Percentiles rank a stretch among this genome's conserved stretches.
phyloP scores from a whole-genome alignment of 2,113 vertebrate genomes.

The Vicugna pacos region DNA sequence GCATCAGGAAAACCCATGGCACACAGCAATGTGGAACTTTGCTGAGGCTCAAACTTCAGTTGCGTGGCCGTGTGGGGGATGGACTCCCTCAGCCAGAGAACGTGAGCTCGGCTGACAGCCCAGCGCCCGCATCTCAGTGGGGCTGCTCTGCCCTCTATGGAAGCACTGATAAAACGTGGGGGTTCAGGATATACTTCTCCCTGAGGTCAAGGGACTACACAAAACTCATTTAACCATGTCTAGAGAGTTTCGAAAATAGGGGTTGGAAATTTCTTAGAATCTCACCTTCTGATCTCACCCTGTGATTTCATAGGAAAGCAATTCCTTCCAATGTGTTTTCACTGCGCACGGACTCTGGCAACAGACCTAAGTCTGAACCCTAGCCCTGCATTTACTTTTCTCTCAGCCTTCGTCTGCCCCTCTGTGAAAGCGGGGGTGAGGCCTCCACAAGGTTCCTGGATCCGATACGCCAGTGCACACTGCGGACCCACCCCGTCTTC shows the following conservation, averaged over 20 bases:
- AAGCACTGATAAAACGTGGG: not conserved
- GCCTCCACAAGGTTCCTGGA: not conserved
- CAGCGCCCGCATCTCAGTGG: not conserved
- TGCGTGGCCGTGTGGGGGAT: fast-evolving
- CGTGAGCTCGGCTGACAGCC: not conserved
- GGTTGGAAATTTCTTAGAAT: not conserved
- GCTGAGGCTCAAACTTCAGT: not conserved
- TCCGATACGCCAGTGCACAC: not conserved
- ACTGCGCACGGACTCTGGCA: not conserved
- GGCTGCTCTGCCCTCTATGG: not conserved
- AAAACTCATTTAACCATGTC: not conserved
- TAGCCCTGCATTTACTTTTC: not conserved
- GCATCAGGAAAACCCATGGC: not conserved
- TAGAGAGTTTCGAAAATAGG: not conserved
- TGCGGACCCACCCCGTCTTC: not conserved
- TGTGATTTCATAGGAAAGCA: not conserved
- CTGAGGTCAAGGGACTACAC: not conserved
- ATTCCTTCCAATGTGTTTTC: not conserved
- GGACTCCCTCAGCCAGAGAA: not conserved
- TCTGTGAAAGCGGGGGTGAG: not conserved
- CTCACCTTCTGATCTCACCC: not conserved
- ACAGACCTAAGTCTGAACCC: not conserved
- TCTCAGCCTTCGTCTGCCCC: not conserved
- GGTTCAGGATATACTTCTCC: not conserved
- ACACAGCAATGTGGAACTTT: not conserved